A percentile compares a stretch with the other conserved stretches of the same genome.
These are phyloP conservation scores for Scaptomyza parva DNA, from an alignment of 2,888 invertebrate genomes.

Conservation along the genomic window DNA sequence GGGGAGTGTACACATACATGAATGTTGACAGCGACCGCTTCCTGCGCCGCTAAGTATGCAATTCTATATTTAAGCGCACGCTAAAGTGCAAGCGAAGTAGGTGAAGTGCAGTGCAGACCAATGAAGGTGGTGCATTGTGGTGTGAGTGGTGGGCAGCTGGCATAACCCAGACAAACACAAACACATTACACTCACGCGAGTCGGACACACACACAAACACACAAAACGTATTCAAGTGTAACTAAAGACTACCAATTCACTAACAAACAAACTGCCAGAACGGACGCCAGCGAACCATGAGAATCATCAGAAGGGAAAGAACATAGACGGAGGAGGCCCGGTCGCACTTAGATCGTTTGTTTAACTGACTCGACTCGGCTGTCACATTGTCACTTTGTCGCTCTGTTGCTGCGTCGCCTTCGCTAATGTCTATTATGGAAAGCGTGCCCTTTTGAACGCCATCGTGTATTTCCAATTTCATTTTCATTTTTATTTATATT, in stretches of 20 bases:
- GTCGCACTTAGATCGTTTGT: constrained; percentile 32
- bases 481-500: constrained; percentile 50
- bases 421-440: constrained; percentile 79
- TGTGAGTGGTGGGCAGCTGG: constrained; percentile 42
- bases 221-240: constrained; percentile 74
- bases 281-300: constrained; percentile 70
- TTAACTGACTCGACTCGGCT: constrained; percentile 24
- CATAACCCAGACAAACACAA: constrained; percentile 49
- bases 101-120: constrained; percentile 62
- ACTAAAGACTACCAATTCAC: constrained; percentile 79
- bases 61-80: constrained; percentile 71
- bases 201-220: constrained; percentile 38
- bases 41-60: constrained; percentile 79
- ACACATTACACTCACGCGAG: constrained; percentile 24
- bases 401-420: constrained; percentile 18
- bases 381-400: constrained; percentile 38
- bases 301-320: constrained; percentile 25
- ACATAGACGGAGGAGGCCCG: constrained; percentile 18
- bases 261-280: constrained; percentile 68
- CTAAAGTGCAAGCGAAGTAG: constrained; percentile 65
- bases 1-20: background rate
- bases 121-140: constrained; percentile 17
- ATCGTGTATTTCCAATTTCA: constrained; percentile 62
- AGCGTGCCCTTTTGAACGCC: constrained; percentile 80
- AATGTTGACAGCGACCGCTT: constrained; percentile 59